phyloP scores from a whole-genome alignment of 2,888 invertebrate species.

The Ypsolopha sequella region DNA sequence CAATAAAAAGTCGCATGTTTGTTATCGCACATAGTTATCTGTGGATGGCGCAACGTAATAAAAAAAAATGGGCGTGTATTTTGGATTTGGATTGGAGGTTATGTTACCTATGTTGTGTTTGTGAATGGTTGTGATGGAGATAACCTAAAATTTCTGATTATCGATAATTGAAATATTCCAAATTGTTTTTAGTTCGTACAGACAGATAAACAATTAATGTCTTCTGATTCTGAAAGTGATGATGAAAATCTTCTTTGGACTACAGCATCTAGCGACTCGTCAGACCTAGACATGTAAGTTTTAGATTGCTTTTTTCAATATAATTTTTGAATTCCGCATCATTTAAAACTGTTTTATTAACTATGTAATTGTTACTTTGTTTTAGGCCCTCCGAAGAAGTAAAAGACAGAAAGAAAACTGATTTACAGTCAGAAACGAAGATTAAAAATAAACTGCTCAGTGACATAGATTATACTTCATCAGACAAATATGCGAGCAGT shows the following conservation, averaged over 20 bases:
- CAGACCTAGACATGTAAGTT: slow-evolving; percentile 22
- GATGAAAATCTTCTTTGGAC: slow-evolving; percentile 39
- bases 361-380: not conserved
- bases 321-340: not conserved
- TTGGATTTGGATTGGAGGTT: no score
- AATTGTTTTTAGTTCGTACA: not conserved
- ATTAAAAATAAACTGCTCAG: no score
- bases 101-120: no score
- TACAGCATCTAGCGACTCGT: slow-evolving; percentile 25
- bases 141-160: no score
- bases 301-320: not conserved
- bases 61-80: no score
- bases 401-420: slow-evolving; percentile 14
- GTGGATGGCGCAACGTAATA: no score
- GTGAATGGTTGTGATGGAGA: no score
- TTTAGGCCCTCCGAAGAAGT: slow-evolving; percentile 5
- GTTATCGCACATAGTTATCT: no score
- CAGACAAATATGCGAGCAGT: not conserved
- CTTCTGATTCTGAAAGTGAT: slow-evolving; percentile 18
- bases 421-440: not conserved
- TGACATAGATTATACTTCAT: no score
- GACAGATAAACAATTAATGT: not conserved
- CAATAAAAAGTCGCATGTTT: no score
- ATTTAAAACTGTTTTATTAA: not conserved
- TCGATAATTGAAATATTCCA: not conserved